Conservation (phyloP, 35 echinoderm and acorn worm genomes). For the Eucidaris tribuloides region DNA sequence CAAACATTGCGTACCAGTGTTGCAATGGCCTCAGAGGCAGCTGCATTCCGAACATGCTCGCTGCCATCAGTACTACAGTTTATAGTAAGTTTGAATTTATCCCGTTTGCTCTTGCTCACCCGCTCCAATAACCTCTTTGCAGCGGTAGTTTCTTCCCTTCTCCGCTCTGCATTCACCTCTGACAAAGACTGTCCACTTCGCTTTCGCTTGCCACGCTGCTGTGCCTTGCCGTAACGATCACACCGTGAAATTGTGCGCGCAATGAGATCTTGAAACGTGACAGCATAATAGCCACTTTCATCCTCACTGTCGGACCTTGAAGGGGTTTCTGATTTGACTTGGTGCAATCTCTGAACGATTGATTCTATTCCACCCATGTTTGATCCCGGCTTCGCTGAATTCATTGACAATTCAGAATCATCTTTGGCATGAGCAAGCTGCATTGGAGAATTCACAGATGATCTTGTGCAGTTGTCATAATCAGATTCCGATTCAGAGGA, state of each 20-base stretch:
- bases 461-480: conserved; percentile 7
- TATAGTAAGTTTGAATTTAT: conserved; percentile 20
- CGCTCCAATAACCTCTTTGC: conserved; percentile 4
- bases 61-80: conserved; percentile 31
- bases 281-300: conserved; percentile 29
- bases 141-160: conserved; percentile 7
- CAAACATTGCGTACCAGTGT: conserved; percentile 9
- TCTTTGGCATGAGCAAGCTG: not conserved
- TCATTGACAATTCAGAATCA: not conserved
- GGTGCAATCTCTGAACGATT: conserved; percentile 19
- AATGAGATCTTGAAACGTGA: conserved; percentile 23
- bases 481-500: conserved; percentile 9
- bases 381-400: not conserved
- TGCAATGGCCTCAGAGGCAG: conserved; percentile 17
- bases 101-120: conserved; percentile 14
- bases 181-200: not conserved
- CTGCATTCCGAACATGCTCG: conserved; percentile 13
- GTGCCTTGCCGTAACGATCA: conserved; percentile 15
- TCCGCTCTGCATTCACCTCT: not conserved
- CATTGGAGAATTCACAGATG: not conserved
- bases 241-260: conserved; percentile 15
- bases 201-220: conserved; percentile 14
- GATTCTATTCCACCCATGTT: conserved; percentile 27
- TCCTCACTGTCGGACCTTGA: conserved; percentile 28
- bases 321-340: conserved; percentile 16